Base-by-base conservation (phyloP, 2,888 invertebrate genomes). In the Netelia virgata region DNA sequence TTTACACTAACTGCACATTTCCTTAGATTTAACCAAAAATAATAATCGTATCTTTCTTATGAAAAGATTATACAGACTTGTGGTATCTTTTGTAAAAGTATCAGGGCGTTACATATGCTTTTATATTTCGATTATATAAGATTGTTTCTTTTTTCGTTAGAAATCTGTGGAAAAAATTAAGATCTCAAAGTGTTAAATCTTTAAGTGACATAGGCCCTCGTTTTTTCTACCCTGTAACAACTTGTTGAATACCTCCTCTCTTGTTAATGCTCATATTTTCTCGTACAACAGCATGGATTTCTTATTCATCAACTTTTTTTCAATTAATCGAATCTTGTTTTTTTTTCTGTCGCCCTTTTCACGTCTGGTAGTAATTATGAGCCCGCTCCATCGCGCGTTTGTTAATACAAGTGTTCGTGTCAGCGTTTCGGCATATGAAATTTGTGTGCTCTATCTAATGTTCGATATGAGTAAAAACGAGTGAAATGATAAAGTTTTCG, bases 181-280 rank as follows among this genome's bases (percentile, higher is more conserved):
- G 47, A 47, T 47, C 43, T 59, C 18, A 63, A 50, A 50, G 70
- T 79, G 53, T 66, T 18, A 14, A 73, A 47, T 50, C 14, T 73
- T 59, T 55, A 68, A 74, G 50, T 68, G 23, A 68, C 50, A 14
- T 41, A 47, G 16, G 59, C 59, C 43, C 66, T 66, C 72, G 36
- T 14, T 16, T 79, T 72, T 80, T 80, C 80, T 80, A 72, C 90
- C 90, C 91, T 90, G 92, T 93, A 92, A 93, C 91, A 90, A 90
- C 88, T 93, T 93, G 92, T 93, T 93, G 93, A 93, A 93, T 92
- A 93, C 91, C 90, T 90, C 88, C 88, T 88, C 84, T 88, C 47
- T 10, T 47, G 47, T 47, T 14, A 47, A 47, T 47, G 10, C 88
- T 74, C 87, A 86, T 86, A 79, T 79, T 69, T 84, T 85, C 82